Evolutionary conservation across 2,888 invertebrate species (phyloP), one percentile per base, ranked within the genome.

Genomic region (Syrista parreyssii): DNA sequence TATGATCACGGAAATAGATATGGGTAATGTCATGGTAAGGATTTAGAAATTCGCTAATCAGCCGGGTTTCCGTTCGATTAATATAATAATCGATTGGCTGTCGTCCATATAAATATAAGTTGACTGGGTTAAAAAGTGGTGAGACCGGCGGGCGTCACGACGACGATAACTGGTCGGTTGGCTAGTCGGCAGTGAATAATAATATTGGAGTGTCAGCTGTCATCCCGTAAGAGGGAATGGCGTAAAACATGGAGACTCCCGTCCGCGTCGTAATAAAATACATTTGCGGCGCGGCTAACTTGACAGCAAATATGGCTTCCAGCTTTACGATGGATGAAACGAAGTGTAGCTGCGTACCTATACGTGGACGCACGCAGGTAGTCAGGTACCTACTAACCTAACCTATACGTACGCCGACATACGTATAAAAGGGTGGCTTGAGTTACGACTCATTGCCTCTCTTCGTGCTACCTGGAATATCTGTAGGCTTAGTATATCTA

Each of bases 141-240:
- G 35, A 30, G 68, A 33, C 34, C 73, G 73, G 31, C 40, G n/a
- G 33, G 76, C 76, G 76, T 79, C 72, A n/a, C 68, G 69, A 76
- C 74, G 74, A 35, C 76, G 78, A 69, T 76, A 75, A 73, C 75
- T 55, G 55, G 55, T 55, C 55, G 55, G 55, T 55, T 23, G 55
- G 79, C 79, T 35, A 33, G 68, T 77, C 35, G 81, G 76, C 78
- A 79, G 77, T 78, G 78, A 81, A 82, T 81, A 82, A 81, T 81
- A 81, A 81, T 82, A 81, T 77, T 79, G 76, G 79, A 82, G 81
- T 82, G 82, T 82, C 82, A 82, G 82, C 81, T 82, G 82, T 82
- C 82, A 79, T 68, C 77, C 76, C 77, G 78, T 77, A 78, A 79
- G 74, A 71, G 74, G 79, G 78, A 78, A 80, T 76, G 78, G 76